A percentile compares a stretch with the other conserved stretches of the same genome.
These are phyloP conservation scores for Pentalonia nigronervosa DNA, from an alignment of 1,140 invertebrate genomes.

Conservation along the genomic window DNA sequence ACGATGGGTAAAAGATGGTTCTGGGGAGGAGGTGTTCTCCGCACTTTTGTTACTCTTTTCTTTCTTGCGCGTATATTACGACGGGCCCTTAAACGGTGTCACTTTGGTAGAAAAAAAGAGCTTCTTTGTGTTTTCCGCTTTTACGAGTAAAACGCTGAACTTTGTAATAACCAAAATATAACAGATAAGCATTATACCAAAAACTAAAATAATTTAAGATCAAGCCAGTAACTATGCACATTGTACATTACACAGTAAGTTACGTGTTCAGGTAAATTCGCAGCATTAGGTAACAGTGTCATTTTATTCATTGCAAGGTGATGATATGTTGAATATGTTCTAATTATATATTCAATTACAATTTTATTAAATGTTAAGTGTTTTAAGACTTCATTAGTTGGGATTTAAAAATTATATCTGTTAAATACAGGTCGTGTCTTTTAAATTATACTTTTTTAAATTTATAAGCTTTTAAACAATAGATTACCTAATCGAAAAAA, in stretches of 20 bases:
- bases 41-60: conserved; percentile 55
- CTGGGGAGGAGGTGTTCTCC: background rate
- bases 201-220: conserved; percentile 30
- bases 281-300: background rate
- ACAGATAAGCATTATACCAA: conserved; percentile 43
- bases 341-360: background rate
- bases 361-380: background rate
- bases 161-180: conserved; percentile 54
- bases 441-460: background rate
- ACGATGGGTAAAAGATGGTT: background rate
- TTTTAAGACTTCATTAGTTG: background rate
- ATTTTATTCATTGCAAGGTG: background rate
- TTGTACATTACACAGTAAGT: background rate
- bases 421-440: background rate
- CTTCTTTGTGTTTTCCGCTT: conserved; percentile 44
- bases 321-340: background rate
- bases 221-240: background rate
- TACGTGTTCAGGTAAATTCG: background rate
- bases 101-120: conserved; percentile 47
- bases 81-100: conserved; percentile 56
- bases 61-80: conserved; percentile 54
- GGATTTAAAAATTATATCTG: background rate
- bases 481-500: background rate
- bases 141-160: conserved; percentile 57
- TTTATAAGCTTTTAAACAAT: background rate